A percentile compares a stretch with the other conserved stretches of the same genome.
Conservation (phyloP, 2,888 invertebrate species). For the Miltochrista miniata region DNA sequence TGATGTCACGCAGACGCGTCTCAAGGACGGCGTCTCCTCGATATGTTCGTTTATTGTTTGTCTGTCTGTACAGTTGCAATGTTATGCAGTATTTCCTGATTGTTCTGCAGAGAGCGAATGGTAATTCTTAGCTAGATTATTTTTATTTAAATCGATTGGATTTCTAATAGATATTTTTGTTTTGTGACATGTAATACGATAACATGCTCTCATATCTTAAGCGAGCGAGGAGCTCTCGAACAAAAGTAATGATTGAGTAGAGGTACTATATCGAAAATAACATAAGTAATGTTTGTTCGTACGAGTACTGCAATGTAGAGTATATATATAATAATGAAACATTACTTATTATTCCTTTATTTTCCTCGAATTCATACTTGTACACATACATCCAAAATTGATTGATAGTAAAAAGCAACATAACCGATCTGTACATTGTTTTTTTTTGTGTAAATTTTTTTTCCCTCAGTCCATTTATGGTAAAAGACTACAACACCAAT, state of each 20-base stretch:
- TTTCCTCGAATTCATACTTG: conserved; percentile 82
- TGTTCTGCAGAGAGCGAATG: conserved; percentile 68
- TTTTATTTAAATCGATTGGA: conserved; percentile 80
- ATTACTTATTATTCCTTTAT: conserved; percentile 78
- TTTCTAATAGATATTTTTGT: conserved; percentile 73
- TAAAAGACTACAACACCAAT: too few species aligned
- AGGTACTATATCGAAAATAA: conserved; percentile 77
- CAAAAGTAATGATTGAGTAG: conserved; percentile 77
- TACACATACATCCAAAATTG: conserved; percentile 83
- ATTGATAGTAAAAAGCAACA: conserved; percentile 84
- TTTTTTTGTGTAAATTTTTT: conserved; percentile 56
- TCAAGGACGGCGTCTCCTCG: conserved; percentile 64
- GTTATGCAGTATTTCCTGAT: conserved; percentile 73
- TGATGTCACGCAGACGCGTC: conserved; percentile 64
- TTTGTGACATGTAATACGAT: conserved; percentile 60
- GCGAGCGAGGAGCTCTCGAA: conserved; percentile 70
- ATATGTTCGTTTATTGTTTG: conserved; percentile 59
- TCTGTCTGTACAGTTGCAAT: conserved; percentile 77
- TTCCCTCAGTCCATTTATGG: conserved; percentile 32
- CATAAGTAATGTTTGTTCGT: conserved; percentile 81
- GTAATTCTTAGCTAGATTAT: conserved; percentile 77
- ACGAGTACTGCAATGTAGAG: conserved; percentile 81
- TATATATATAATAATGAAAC: conserved; percentile 71
- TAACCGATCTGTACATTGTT: conserved; percentile 78
- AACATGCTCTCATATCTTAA: conserved; percentile 69